Conservation (phyloP, 2,797 vertebrate genomes). For the Melopsittacus undulatus region DNA sequence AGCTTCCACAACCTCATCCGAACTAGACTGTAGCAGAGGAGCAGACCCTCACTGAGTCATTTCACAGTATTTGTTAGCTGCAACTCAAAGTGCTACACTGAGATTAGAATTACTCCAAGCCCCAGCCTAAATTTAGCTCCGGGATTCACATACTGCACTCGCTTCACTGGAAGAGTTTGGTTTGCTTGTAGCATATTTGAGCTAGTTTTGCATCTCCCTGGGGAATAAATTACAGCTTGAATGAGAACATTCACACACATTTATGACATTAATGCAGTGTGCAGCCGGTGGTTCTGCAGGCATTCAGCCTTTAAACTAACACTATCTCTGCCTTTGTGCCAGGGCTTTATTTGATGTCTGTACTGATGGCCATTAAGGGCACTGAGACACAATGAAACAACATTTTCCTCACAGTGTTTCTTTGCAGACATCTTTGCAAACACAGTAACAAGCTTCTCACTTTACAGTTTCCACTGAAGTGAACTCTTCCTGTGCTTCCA, state of each 20-base stretch:
- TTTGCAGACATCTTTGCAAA: background rate
- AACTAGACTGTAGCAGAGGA: background rate
- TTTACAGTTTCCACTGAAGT: background rate
- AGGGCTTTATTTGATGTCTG: background rate
- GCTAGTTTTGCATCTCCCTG: conserved; percentile 43
- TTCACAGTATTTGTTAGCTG: background rate
- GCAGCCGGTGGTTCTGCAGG: background rate
- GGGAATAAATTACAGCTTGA: conserved; percentile 56
- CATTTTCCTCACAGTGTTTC: background rate
- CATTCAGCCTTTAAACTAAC: background rate
- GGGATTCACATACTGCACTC: conserved; percentile 8
- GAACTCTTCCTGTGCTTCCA: background rate
- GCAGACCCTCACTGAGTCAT: background rate
- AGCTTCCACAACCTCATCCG: background rate
- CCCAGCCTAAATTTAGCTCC: conserved; percentile 49
- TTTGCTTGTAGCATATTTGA: conserved; percentile 11
- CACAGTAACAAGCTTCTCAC: background rate
- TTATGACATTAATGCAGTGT: background rate
- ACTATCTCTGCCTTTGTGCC: background rate
- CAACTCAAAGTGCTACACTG: background rate
- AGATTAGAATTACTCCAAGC: conserved; percentile 25
- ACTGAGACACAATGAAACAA: background rate
- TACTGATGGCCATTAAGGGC: background rate
- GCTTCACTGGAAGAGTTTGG: background rate
- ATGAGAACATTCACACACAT: conserved; percentile 59